Evolutionary conservation across 2,888 invertebrate species (phyloP).

Genomic region (Pheosia gnoma): DNA sequence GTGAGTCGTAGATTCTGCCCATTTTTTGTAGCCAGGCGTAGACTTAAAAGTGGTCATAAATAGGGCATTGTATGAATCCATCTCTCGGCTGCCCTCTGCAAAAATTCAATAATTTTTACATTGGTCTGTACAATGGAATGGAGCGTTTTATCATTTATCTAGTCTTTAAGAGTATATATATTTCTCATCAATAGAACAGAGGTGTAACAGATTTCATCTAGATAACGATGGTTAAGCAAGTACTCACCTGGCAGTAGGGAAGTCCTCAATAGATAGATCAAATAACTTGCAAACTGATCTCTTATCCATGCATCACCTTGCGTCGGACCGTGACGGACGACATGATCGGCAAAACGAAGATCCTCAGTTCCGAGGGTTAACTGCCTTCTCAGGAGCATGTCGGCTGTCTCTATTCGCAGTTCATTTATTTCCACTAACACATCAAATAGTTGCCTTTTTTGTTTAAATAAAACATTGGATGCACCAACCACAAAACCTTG

Average conservation of each 20-base stretch:
- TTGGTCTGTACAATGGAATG: too few relatives aligned
- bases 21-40: conserved; percentile 94
- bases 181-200: neutral
- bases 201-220: neutral
- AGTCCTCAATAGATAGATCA: conserved; percentile 91
- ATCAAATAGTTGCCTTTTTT: conserved; percentile 96
- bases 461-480: conserved; percentile 99
- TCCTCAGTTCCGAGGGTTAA: conserved; percentile 97
- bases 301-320: conserved; percentile 99
- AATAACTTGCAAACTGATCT: conserved; percentile 95
- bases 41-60: conserved; percentile 94
- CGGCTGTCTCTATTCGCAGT: conserved; percentile 92
- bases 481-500: conserved; percentile 96
- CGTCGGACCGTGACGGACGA: conserved; percentile 88
- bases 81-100: conserved; percentile 90
- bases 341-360: conserved; percentile 96
- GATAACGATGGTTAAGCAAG: neutral
- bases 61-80: conserved; percentile 93
- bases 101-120: conserved; percentile 22
- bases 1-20: conserved; percentile 86
- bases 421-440: conserved; percentile 95
- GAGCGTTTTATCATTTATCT: too few relatives aligned
- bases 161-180: too few relatives aligned
- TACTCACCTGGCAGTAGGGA: conserved; percentile 87
- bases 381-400: conserved; percentile 91